Evolutionary conservation across 2,888 invertebrate species (phyloP).

Genomic region (Dryadula phaetusa): DNA sequence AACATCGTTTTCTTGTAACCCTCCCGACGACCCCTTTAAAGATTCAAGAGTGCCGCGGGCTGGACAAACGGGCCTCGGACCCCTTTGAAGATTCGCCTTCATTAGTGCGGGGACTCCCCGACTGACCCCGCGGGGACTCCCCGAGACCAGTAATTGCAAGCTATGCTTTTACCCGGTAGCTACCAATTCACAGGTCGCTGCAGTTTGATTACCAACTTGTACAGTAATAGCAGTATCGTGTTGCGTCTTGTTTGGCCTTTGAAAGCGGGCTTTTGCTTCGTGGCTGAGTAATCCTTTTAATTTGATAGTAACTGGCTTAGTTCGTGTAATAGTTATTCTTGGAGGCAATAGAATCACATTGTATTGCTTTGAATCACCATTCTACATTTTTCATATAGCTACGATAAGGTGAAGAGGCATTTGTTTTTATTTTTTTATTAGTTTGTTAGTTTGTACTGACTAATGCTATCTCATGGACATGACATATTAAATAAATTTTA

Average conservation of each 20-base stretch:
- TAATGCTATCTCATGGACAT: too few species aligned
- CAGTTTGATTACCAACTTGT: conserved; percentile 33
- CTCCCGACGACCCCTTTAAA: conserved; percentile 68
- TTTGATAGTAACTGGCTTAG: background rate
- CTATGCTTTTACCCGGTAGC: conserved; percentile 33
- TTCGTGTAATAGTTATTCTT: background rate
- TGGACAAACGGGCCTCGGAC: conserved; percentile 63
- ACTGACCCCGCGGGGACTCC: conserved; percentile 66
- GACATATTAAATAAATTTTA: too few species aligned
- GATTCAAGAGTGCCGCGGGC: conserved; percentile 77
- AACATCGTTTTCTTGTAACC: conserved; percentile 43
- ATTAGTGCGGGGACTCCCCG: conserved; percentile 67
- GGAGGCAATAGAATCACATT: background rate
- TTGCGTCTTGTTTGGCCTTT: conserved; percentile 24
- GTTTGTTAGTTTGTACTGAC: too few species aligned
- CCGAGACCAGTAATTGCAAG: conserved; percentile 45
- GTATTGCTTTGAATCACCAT: background rate
- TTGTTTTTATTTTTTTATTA: background rate
- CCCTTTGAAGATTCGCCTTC: conserved; percentile 82
- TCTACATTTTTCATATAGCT: too few species aligned
- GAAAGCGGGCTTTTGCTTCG: conserved; percentile 5
- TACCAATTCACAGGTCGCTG: conserved; percentile 35
- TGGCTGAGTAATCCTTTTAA: background rate
- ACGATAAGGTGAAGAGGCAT: too few species aligned
- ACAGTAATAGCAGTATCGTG: conserved; percentile 34